Base-by-base conservation (phyloP, 1,140 invertebrate species). In the Trichomalopsis sarcophagae region DNA sequence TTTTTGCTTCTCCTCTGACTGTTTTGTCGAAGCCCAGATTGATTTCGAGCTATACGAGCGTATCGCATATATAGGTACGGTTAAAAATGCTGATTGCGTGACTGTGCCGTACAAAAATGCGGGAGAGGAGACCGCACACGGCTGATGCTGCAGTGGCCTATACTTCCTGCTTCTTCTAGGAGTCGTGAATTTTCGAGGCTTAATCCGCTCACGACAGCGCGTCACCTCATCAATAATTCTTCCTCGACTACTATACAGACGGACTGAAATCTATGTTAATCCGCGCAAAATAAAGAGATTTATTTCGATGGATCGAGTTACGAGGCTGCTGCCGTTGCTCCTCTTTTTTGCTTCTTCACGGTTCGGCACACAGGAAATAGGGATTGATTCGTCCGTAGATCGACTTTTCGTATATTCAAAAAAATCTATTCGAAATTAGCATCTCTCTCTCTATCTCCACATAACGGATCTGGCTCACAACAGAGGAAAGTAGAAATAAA, bases 181-280 rank as follows among this genome's bases (percentile, higher is more conserved):
- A 62, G 55, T 14, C 50, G 30, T 77, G 74, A 68, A 82, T 68
- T 77, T 77, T 62, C 36, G 33, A 50, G 36, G 6, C 55, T 77
- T 76, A 83, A 77, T 83, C 75, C 62, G 75, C 75, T 77, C 66
- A n/a, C 21, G 74, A 27, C 74, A 36, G 75, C 69, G n/a, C 73
- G 40, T 69, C 74, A 40, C 36, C 74, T 77, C 82, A 83, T 83
- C 71, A 83, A 83, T 83, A 83, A 83, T 83, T 83, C 81, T 10
- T 44, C 21, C 71, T 27, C 30, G 79, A 2, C 50, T 55, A 55
- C 40, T 44, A 44, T 3, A 27, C 27, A 27, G 11, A 44, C 33
- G 23, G 50, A 11, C 82, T 77, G 11, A 83, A 79, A 80, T 84
- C n/a, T 84, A 84, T 84, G 66, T 73, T 84, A 84, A 84, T 79